Base-by-base conservation (phyloP, 1,140 invertebrate species). In the Pantala flavescens region DNA sequence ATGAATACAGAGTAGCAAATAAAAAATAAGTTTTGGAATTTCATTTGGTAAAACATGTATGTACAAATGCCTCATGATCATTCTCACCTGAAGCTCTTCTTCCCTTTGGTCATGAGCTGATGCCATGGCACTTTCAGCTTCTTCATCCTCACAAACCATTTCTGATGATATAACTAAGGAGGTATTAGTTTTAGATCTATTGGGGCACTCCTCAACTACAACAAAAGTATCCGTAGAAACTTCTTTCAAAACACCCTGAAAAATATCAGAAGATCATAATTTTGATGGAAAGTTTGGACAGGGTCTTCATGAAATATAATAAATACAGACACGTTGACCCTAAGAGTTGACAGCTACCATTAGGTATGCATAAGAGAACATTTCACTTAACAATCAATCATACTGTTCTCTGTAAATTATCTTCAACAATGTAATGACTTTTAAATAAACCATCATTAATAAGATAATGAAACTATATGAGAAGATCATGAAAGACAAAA, bases 61-160 rank as follows among this genome's bases (percentile, higher is more conserved):
- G 28, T 36, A 5, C 2, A 9, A 36, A 36, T 36, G 28, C 28
- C 28, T 36, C 9, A 36, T 36, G 2, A 36, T 36, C 28, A 21
- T 16, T 74, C 74, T 71, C 78, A 87, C 85, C 86, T 96, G 93
- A n/a, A 96, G 83, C 80, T 98, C 95, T 78, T 95, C 93, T 82
- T 97, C 94, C 75, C 93, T 86, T 84, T 97, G 95, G 82, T 96
- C 94, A 82, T 94, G 91, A 12, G 94, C 91, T 23, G 94, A 95
- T 10, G 95, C 93, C 90, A 97, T 96, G 0, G 91, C 94, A 82
- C 93, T 96, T 82, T 97, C 95, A 9, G 89, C 84, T 82, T 98
- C 95, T 78, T 95, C 95, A 79, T 98, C 96, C 77, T 96, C 93
- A 75, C 91, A 88, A 21, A 92, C 88, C 81, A 92, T 87, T 74